Base-by-base conservation (phyloP, 2,888 invertebrate genomes). In the Andricus quercusramuli region DNA sequence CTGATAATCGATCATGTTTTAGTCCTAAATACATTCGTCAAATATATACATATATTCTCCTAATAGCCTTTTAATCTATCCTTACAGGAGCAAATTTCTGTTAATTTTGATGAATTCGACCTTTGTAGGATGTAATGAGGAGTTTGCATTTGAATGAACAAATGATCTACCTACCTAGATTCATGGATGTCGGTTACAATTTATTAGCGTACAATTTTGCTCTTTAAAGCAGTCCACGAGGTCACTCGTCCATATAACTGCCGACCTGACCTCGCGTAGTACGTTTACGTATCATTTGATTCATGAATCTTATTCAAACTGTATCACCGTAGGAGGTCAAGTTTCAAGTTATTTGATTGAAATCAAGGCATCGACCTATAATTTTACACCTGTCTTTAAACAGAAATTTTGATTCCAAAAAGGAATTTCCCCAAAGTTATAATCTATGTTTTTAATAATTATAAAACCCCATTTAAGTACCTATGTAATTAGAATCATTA, bases 71-170 rank as follows among this genome's bases (percentile, higher is more conserved):
- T 56, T 67, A 67, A 41, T 67, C 20, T 17, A 17, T 25, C 29
- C 29, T n/a, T 51, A 32, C 20, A 32, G 2, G 11, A 74, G 51
- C 32, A 51, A 29, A 56, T 51, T 47, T 70, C 51, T 51, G 2
- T 17, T 20, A 20, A 32, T 74, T 11, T 56, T 51, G 20, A 56
- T 74, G 29, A 74, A 56, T 74, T 74, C 20, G 51, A 74, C 70
- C 70, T 74, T 74, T 56, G 51, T 56, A 56, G 70, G 20, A 56
- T 51, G 70, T 29, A 74, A 74, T 74, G 32, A 74, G 13, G 70
- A 74, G 20, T 20, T 51, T 74, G 68, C 1, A 47, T 56, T 74
- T 56, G 32, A 74, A 51, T 74, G 70, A 51, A 56, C 20, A 56
- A 74, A 25, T 51, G n/a, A 74, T 74, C 32, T 29, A 51, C 29